Evolutionary conservation across 2,797 vertebrate genomes (phyloP).

Genomic region (Eospalax fontanierii): DNA sequence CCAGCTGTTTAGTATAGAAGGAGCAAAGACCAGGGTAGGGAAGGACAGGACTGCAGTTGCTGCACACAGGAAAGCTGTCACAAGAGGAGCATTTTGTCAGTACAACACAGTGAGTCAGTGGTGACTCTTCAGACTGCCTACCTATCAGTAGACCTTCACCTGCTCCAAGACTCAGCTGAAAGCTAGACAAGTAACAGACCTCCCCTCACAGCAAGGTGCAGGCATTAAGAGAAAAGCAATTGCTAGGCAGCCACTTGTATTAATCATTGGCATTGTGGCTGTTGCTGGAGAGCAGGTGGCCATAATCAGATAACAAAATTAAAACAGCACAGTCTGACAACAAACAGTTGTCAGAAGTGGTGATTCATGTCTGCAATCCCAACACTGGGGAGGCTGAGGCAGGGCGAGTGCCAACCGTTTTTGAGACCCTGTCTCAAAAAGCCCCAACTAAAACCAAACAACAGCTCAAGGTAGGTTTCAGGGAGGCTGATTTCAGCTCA

Average conservation of each 20-base stretch:
- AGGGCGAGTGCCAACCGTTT: not conserved
- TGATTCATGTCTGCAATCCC: not conserved
- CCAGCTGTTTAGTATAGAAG: not conserved
- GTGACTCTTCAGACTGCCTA: not conserved
- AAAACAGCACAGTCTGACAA: too few species aligned
- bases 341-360: not conserved
- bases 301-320: not conserved
- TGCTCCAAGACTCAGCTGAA: not conserved
- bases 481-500: conserved; percentile 10
- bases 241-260: not conserved
- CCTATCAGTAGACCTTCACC: not conserved
- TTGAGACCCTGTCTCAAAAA: not conserved
- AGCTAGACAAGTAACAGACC: not conserved
- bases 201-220: not conserved
- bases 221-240: not conserved
- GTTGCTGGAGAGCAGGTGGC: not conserved
- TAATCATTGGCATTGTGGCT: not conserved
- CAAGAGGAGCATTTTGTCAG: not conserved
- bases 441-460: not conserved
- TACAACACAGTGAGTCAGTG: not conserved
- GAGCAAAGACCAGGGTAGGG: not conserved
- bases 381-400: not conserved
- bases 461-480: not conserved
- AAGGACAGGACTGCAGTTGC: not conserved
- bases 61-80: not conserved